Evolutionary conservation across 2,113 vertebrate species (phyloP).

Genomic region (Nematolebias whitei): DNA sequence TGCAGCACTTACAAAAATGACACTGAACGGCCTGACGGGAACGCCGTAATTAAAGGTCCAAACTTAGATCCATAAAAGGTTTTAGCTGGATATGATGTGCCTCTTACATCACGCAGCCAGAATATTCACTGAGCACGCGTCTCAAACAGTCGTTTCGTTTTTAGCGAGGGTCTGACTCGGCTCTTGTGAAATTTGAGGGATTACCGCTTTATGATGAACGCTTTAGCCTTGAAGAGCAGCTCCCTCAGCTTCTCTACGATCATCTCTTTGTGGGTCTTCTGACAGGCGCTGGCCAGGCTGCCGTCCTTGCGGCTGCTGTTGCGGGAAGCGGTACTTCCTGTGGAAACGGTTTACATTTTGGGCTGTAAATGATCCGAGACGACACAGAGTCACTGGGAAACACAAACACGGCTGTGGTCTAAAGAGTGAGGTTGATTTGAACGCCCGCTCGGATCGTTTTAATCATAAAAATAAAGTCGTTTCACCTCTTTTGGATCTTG

Average conservation of each 20-base stretch:
- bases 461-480: not conserved
- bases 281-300: conserved; percentile 86
- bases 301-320: conserved; percentile 90
- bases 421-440: too few species aligned
- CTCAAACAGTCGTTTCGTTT: too few species aligned
- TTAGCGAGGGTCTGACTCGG: too few species aligned
- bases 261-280: conserved; percentile 89
- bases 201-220: conserved; percentile 89
- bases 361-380: conserved; percentile 26
- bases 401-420: not conserved
- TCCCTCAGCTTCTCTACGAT: conserved; percentile 91
- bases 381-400: not conserved
- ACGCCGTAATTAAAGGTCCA: conserved; percentile 56
- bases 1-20: conserved; percentile 52
- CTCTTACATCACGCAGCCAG: conserved; percentile 17
- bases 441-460: too few species aligned
- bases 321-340: conserved; percentile 90
- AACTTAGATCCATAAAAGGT: conserved; percentile 46
- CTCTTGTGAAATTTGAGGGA: too few species aligned
- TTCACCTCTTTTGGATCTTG: conserved; percentile 90
- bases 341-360: conserved; percentile 51
- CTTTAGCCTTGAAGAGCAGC: conserved; percentile 89
- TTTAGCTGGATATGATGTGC: conserved; percentile 28
- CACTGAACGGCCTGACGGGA: conserved; percentile 36
- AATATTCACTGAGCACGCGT: conserved; percentile 16